Conservation (phyloP, 2,113 vertebrate genomes). For the Polyodon spathula region DNA sequence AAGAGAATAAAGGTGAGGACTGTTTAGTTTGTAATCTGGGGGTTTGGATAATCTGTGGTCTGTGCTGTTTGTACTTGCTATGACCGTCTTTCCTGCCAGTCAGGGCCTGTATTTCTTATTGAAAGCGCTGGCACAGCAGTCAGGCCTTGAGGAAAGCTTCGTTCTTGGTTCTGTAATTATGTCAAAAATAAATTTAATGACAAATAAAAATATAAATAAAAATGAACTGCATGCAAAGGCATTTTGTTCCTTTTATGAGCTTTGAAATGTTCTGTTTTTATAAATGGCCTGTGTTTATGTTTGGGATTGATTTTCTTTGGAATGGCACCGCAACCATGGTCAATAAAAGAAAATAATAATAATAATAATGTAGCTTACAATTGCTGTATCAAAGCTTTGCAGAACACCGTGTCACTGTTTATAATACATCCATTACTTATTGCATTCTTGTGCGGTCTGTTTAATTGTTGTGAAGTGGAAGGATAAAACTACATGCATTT, state of each 20-base stretch:
- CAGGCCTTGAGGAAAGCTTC: constrained; percentile 26
- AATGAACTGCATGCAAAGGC: constrained; percentile 30
- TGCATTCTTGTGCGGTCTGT: no score
- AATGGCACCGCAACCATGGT: constrained; percentile 12
- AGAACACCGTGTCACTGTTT: no score
- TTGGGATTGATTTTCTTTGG: constrained; percentile 22
- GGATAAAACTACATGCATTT: no score
- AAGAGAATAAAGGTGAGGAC: constrained; percentile 2
- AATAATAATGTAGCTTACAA: no score
- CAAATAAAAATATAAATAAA: constrained; percentile 47
- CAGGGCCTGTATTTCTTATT: constrained; percentile 33
- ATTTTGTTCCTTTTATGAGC: constrained; percentile 17
- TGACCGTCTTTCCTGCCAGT: constrained; percentile 26
- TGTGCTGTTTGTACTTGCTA: neutral
- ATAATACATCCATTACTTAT: no score
- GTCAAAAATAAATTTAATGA: constrained; percentile 53
- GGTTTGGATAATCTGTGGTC: constrained; percentile 4
- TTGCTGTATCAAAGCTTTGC: no score
- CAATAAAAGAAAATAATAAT: neutral
- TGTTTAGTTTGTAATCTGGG: constrained; percentile 1
- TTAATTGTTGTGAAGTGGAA: no score
- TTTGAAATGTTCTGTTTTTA: neutral
- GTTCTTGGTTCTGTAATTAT: constrained; percentile 55
- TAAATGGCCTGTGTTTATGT: constrained; percentile 17
- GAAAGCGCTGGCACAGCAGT: constrained; percentile 18